Evolutionary conservation across 2,888 invertebrate species (phyloP).

Genomic region (Leucophenga montana): DNA sequence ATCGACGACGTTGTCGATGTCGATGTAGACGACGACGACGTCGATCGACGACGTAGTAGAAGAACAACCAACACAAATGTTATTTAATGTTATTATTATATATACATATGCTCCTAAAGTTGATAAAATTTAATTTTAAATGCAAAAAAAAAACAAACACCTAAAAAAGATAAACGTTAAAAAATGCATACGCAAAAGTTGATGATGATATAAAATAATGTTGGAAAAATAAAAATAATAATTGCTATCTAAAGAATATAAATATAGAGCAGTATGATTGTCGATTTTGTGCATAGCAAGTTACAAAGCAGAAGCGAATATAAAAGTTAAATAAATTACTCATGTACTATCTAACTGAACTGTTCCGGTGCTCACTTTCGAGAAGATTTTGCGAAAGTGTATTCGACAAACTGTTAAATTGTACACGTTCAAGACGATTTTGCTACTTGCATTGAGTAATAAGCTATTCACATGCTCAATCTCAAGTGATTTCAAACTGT

Average conservation of each 20-base stretch:
- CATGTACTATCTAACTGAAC: not conserved
- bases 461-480: too few relatives aligned
- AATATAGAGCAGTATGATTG: slow-evolving; percentile 10
- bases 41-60: slow-evolving; percentile 11
- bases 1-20: slow-evolving; percentile 4
- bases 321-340: not conserved
- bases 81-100: slow-evolving; percentile 65
- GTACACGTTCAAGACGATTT: too few relatives aligned
- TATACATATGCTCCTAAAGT: slow-evolving; percentile 17
- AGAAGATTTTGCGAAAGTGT: too few relatives aligned
- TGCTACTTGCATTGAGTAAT: too few relatives aligned
- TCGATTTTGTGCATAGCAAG: slow-evolving; percentile 16
- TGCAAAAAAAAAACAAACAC: slow-evolving; percentile 36
- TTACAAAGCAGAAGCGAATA: slow-evolving; percentile 9
- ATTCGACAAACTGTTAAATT: too few relatives aligned
- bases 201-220: slow-evolving; percentile 38
- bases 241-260: slow-evolving; percentile 7
- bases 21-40: slow-evolving; percentile 10
- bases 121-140: slow-evolving; percentile 29
- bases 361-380: too few relatives aligned
- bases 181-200: slow-evolving; percentile 38
- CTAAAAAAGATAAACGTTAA: slow-evolving; percentile 28
- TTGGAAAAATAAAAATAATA: slow-evolving; percentile 23
- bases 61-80: slow-evolving; percentile 54
- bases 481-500: too few relatives aligned